Evolutionary conservation across 2,113 vertebrate genomes (phyloP).

Genomic region (Sprattus sprattus): DNA sequence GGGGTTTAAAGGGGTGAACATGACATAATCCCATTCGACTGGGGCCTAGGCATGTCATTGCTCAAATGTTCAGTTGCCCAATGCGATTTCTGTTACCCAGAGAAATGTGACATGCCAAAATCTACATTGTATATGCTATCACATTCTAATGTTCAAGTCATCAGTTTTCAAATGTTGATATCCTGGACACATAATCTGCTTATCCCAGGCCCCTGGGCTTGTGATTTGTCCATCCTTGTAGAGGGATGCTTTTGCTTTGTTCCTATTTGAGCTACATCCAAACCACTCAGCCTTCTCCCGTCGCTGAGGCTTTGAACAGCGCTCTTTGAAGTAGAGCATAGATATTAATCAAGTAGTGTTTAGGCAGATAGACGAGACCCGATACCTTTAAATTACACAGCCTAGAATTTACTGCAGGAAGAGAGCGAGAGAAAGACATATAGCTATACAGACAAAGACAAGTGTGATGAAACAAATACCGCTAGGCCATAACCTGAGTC

Average conservation of each 20-base stretch:
- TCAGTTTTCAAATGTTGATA: not conserved
- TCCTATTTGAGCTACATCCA: not conserved
- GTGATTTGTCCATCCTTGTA: not conserved
- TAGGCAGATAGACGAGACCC: not conserved
- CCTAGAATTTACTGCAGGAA: not conserved
- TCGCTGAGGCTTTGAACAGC: not conserved
- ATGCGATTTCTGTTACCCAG: not conserved
- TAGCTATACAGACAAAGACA: not conserved
- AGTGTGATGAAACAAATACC: not conserved
- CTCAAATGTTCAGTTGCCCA: not conserved
- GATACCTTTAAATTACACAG: slow-evolving; percentile 2
- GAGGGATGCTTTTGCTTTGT: not conserved
- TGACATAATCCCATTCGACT: not conserved
- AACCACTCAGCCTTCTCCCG: not conserved
- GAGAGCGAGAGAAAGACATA: slow-evolving; percentile 24
- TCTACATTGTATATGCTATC: too few relatives aligned
- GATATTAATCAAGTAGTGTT: slow-evolving; percentile 7
- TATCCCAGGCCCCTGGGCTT: not conserved
- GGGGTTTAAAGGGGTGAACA: not conserved
- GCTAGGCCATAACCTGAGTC: not conserved
- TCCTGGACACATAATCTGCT: not conserved
- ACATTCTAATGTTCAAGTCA: too few relatives aligned
- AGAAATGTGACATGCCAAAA: too few relatives aligned
- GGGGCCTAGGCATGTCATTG: not conserved
- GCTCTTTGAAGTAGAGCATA: not conserved